phyloP scores from a whole-genome alignment of 2,888 invertebrate genomes.

The Eilema griseolum region DNA sequence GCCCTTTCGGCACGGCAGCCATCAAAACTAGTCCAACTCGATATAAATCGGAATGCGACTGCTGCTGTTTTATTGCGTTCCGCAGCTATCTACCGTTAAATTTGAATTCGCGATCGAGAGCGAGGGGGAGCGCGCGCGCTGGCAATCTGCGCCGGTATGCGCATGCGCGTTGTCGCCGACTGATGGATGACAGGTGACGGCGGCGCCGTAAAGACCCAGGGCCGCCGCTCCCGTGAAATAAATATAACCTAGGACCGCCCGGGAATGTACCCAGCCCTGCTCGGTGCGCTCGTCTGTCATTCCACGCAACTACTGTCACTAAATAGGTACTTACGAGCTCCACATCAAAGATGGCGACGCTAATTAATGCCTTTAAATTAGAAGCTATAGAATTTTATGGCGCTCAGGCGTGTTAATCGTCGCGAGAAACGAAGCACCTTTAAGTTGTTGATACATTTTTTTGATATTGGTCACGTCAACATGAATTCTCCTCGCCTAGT shows the following conservation, averaged over 20 bases:
- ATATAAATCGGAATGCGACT: constrained; percentile 73
- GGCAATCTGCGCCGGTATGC: constrained; percentile 64
- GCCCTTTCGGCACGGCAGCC: constrained; percentile 72
- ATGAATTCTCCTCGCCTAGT: too few relatives aligned
- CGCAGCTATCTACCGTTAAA: constrained; percentile 76
- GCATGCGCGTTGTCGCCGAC: constrained; percentile 83
- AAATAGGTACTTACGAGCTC: constrained; percentile 28
- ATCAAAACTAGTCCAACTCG: constrained; percentile 61
- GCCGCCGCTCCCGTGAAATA: constrained; percentile 62
- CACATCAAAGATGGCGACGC: constrained; percentile 59
- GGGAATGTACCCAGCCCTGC: constrained; percentile 40
- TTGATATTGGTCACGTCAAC: too few relatives aligned
- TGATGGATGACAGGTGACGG: constrained; percentile 87
- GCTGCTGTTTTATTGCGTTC: constrained; percentile 79
- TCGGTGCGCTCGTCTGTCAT: constrained; percentile 26
- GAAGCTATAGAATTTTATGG: constrained; percentile 24
- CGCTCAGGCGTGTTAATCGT: constrained; percentile 2
- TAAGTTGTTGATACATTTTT: background rate
- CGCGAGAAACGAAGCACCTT: background rate
- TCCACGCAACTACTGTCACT: constrained; percentile 10
- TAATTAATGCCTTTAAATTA: constrained; percentile 58
- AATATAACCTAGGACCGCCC: constrained; percentile 62
- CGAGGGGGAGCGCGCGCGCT: constrained; percentile 48
- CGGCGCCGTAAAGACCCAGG: constrained; percentile 61
- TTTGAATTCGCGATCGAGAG: constrained; percentile 72